Evolutionary conservation across 2,888 invertebrate species (phyloP).

Genomic region (Drosophila greeni): DNA sequence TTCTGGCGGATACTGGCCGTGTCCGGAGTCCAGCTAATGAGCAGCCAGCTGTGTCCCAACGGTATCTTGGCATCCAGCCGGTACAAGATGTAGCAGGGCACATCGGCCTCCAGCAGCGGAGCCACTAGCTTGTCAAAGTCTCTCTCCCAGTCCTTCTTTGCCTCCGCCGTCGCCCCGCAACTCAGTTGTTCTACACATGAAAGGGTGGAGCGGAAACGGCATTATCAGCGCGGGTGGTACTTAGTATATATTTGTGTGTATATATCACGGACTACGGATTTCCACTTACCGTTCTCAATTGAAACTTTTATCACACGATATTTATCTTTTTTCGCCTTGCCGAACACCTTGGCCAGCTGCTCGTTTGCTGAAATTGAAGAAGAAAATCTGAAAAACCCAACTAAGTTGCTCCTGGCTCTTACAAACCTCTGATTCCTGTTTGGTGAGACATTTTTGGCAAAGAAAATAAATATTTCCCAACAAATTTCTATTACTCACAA

Average conservation of each 20-base stretch:
- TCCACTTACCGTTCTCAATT: constrained; percentile 88
- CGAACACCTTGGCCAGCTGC: constrained; percentile 88
- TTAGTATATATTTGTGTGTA: constrained; percentile 14
- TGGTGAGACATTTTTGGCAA: constrained; percentile 87
- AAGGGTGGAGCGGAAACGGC: constrained; percentile 15
- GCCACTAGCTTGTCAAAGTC: constrained; percentile 89
- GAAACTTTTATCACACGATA: constrained; percentile 89
- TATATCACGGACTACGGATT: constrained; percentile 9
- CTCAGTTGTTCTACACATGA: constrained; percentile 85
- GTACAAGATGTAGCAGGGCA: constrained; percentile 95
- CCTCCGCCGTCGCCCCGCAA: constrained; percentile 83
- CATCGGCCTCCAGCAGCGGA: constrained; percentile 85
- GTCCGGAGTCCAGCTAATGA: constrained; percentile 97
- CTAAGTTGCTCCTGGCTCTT: not conserved
- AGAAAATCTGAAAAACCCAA: not conserved
- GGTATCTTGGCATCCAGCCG: constrained; percentile 88
- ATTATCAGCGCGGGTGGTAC: constrained; percentile 37
- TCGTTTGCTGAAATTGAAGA: constrained; percentile 85
- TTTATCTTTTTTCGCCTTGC: constrained; percentile 88
- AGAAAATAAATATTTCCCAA: constrained; percentile 43
- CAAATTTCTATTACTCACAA: constrained; percentile 66
- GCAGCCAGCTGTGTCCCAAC: constrained; percentile 93
- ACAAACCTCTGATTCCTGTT: constrained; percentile 91
- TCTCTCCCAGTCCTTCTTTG: constrained; percentile 89
- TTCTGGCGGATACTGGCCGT: constrained; percentile 90